These are phyloP conservation scores for Bombus fervidus DNA, from an alignment of 1,140 invertebrate species.

Conservation along the genomic window DNA sequence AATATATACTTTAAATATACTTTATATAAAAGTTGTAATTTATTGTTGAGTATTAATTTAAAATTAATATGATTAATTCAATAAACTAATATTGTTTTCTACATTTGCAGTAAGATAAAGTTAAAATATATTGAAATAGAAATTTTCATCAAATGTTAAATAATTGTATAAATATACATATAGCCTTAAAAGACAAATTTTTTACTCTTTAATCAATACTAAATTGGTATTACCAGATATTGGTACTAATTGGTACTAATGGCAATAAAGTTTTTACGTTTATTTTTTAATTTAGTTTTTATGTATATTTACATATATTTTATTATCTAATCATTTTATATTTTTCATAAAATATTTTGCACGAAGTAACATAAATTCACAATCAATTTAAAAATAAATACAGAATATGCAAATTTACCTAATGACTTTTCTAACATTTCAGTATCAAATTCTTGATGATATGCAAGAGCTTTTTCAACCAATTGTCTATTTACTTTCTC, in stretches of 20 bases:
- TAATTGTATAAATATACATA: neutral
- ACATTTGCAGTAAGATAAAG: neutral
- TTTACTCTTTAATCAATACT: no score
- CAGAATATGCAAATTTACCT: constrained; percentile 67
- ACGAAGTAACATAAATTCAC: neutral
- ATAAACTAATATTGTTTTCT: neutral
- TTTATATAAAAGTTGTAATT: neutral
- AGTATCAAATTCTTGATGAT: constrained; percentile 82
- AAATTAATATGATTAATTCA: constrained; percentile 1
- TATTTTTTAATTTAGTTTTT: neutral
- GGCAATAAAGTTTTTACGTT: neutral
- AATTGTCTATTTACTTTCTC: constrained; percentile 83
- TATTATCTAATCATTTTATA: neutral
- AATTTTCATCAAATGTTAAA: neutral
- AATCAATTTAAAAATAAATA: neutral
- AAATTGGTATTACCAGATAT: no score
- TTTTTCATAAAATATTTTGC: neutral
- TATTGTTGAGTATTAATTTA: neutral
- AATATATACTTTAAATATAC: neutral
- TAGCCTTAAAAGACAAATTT: neutral
- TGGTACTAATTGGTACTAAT: neutral
- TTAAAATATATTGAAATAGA: neutral
- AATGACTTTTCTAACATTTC: constrained; percentile 81
- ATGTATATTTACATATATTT: neutral
- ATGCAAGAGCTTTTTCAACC: constrained; percentile 84